Conservation (phyloP, 2,797 vertebrate genomes). For the Galagoides demidoff region DNA sequence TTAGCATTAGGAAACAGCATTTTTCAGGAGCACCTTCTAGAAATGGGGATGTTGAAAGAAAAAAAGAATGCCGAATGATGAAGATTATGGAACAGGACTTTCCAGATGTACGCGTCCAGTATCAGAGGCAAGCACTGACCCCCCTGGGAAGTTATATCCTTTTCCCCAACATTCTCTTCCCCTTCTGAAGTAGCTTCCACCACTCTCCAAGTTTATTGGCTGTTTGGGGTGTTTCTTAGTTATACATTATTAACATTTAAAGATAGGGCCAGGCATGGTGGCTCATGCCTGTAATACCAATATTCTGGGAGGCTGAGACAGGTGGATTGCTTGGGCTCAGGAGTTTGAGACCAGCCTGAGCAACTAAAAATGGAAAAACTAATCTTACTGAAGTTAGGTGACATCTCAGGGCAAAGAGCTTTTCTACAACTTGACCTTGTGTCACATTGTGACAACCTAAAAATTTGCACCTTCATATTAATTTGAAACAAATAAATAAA, state of each 20-base stretch:
- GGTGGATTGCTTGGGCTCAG: too few relatives aligned
- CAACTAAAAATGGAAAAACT: too few relatives aligned
- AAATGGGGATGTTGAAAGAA: not conserved
- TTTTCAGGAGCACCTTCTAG: not conserved
- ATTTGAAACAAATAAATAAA: too few relatives aligned
- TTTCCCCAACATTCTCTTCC: too few relatives aligned
- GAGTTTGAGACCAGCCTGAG: too few relatives aligned
- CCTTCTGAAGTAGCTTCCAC: not conserved
- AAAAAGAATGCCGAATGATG: not conserved
- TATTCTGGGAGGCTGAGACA: too few relatives aligned
- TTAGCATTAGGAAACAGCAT: not conserved
- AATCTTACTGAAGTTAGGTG: too few relatives aligned
- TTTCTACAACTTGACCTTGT: too few relatives aligned
- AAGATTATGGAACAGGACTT: not conserved
- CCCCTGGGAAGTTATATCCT: not conserved
- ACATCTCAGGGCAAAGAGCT: too few relatives aligned
- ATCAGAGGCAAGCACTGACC: not conserved
- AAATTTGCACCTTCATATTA: too few relatives aligned
- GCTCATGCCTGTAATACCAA: too few relatives aligned
- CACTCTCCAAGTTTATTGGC: not conserved
- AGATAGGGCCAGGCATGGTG: not conserved
- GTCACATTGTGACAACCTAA: too few relatives aligned
- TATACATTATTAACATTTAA: not conserved
- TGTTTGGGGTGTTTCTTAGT: not conserved
- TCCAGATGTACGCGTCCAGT: not conserved